Evolutionary conservation across 2,888 invertebrate species (phyloP).

Genomic region (Ditylenchus weischeri): DNA sequence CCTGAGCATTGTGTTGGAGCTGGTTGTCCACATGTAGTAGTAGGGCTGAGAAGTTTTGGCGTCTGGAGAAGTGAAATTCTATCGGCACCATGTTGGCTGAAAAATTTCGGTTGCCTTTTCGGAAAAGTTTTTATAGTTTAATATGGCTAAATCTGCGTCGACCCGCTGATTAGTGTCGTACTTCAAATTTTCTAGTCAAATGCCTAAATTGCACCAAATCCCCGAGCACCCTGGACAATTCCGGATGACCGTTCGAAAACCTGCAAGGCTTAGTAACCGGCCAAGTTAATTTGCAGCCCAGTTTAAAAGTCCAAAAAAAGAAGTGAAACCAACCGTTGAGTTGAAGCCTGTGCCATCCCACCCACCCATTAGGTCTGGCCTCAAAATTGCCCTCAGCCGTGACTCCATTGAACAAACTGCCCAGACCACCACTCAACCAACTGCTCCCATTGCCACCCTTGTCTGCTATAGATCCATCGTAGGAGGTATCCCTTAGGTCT

Average conservation of each 20-base stretch:
- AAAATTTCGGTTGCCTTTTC: background rate
- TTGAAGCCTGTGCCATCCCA: slow-evolving; percentile 7
- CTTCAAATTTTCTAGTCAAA: too few species aligned
- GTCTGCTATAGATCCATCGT: slow-evolving; percentile 65
- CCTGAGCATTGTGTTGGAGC: slow-evolving; percentile 16
- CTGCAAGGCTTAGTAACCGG: too few species aligned
- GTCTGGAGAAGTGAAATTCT: slow-evolving; percentile 79
- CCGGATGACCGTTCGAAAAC: too few species aligned
- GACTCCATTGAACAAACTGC: slow-evolving; percentile 72
- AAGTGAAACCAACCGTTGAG: background rate
- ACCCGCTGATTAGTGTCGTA: too few species aligned
- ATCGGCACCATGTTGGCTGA: slow-evolving; percentile 66
- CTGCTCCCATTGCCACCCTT: slow-evolving; percentile 53
- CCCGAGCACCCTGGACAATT: too few species aligned
- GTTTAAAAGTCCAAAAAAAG: too few species aligned
- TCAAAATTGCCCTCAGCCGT: slow-evolving; percentile 61
- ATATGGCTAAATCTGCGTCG: too few species aligned
- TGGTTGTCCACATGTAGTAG: slow-evolving; percentile 64
- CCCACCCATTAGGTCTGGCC: slow-evolving; percentile 60
- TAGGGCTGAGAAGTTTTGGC: slow-evolving; percentile 79
- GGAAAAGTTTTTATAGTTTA: too few species aligned
- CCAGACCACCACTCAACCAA: slow-evolving; percentile 73
- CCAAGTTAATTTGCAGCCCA: too few species aligned
- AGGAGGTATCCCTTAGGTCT: slow-evolving; percentile 78
- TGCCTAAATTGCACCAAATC: too few species aligned